Evolutionary conservation across 53 echinoderm and acorn worm genomes (phyloP).

Genomic region (Astropecten irregularis): DNA sequence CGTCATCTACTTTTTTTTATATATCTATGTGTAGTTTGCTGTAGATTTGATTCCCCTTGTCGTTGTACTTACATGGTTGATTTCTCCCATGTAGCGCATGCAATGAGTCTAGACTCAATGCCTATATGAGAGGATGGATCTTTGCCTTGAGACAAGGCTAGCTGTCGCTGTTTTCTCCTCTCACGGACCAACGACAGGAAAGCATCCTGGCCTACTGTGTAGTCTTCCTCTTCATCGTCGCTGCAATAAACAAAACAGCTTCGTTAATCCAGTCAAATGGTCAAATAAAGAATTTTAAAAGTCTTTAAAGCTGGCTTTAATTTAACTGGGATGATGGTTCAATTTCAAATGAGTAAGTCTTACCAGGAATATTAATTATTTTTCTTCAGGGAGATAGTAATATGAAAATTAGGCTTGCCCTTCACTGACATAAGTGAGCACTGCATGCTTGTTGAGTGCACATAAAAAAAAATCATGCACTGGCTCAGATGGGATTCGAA

Average conservation of each 20-base stretch:
- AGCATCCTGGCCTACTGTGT: conserved; percentile 73
- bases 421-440: too few relatives aligned
- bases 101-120: conserved; percentile 84
- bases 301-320: neutral
- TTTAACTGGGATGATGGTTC: too few relatives aligned
- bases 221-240: conserved; percentile 88
- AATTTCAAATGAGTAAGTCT: neutral
- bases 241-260: conserved; percentile 31
- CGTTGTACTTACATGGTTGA: conserved; percentile 79
- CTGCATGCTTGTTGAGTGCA: too few relatives aligned
- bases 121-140: conserved; percentile 66
- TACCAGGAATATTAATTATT: too few relatives aligned
- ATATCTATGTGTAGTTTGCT: too few relatives aligned
- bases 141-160: conserved; percentile 30
- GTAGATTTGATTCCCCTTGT: too few relatives aligned
- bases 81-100: conserved; percentile 96
- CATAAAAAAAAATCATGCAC: too few relatives aligned
- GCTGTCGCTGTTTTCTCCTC: conserved; percentile 70
- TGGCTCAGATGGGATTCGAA: too few relatives aligned
- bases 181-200: conserved; percentile 79
- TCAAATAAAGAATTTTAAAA: neutral
- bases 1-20: too few relatives aligned
- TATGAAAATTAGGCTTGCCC: too few relatives aligned
- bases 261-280: too few relatives aligned
- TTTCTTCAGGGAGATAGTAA: too few relatives aligned